A percentile compares a stretch with the other conserved stretches of the same genome.
Evolutionary conservation across 2,888 invertebrate species (phyloP).

Genomic region (Geotrupes spiniger): DNA sequence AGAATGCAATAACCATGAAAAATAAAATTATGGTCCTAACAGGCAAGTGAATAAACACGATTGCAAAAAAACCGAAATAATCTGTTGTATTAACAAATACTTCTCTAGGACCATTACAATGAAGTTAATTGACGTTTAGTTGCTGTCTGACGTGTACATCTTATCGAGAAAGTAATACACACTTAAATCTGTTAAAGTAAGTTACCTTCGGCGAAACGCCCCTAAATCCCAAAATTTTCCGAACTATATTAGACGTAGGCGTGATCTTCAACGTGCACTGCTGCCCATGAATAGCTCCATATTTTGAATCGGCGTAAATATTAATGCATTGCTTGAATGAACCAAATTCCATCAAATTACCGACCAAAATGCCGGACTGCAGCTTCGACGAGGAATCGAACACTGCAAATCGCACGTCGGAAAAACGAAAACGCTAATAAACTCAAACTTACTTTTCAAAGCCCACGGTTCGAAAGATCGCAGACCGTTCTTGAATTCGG

Average conservation of each 20-base stretch:
- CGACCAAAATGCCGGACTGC: constrained; percentile 49
- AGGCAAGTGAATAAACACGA: too few relatives aligned
- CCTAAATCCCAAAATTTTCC: constrained; percentile 33
- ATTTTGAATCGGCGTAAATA: constrained; percentile 28
- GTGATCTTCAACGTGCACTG: constrained; percentile 45
- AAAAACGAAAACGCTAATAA: constrained; percentile 50
- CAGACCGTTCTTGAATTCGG: constrained; percentile 36
- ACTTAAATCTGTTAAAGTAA: too few relatives aligned
- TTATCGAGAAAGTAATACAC: too few relatives aligned
- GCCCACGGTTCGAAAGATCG: constrained; percentile 43
- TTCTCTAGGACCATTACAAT: too few relatives aligned
- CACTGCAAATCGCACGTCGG: constrained; percentile 48
- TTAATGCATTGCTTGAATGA: constrained; percentile 50
- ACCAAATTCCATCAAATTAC: constrained; percentile 50
- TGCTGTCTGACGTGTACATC: too few relatives aligned
- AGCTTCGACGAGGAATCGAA: constrained; percentile 52
- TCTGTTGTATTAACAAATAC: too few relatives aligned
- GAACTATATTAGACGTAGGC: constrained; percentile 30
- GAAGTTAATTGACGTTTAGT: too few relatives aligned
- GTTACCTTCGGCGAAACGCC: constrained; percentile 35
- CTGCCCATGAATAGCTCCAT: constrained; percentile 43
- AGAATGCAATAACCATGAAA: too few relatives aligned
- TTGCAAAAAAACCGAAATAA: too few relatives aligned
- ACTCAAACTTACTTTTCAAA: constrained; percentile 37
- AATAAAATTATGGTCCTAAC: too few relatives aligned